These are phyloP conservation scores for Metridium senile DNA, from an alignment of 92 coral and sea anemone species.

Conservation along the genomic window DNA sequence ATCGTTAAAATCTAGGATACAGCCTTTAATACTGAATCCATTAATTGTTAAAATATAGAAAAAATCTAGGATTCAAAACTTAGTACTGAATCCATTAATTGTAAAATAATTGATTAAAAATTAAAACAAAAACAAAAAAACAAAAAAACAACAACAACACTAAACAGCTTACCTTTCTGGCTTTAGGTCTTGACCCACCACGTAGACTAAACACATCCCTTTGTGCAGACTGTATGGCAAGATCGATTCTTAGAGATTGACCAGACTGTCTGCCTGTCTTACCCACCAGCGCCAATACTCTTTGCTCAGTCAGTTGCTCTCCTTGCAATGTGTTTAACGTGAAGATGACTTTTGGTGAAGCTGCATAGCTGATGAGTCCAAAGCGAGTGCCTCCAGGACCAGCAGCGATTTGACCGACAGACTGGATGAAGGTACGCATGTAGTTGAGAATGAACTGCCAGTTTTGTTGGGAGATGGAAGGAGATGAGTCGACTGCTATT, in stretches of 20 bases:
- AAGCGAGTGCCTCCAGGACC: slow-evolving; percentile 59
- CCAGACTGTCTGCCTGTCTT: slow-evolving; percentile 58
- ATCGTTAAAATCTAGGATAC: no score
- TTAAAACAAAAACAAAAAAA: no score
- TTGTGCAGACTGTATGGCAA: slow-evolving; percentile 55
- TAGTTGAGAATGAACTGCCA: slow-evolving; percentile 53
- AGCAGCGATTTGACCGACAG: slow-evolving; percentile 39
- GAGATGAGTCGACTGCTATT: slow-evolving; percentile 75
- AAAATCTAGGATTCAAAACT: no score
- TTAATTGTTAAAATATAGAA: no score
- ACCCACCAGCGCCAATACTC: slow-evolving; percentile 43
- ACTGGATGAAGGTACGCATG: slow-evolving; percentile 54
- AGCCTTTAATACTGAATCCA: no score
- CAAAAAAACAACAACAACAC: neutral
- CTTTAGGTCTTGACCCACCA: slow-evolving; percentile 67
- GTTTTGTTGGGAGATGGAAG: slow-evolving; percentile 51
- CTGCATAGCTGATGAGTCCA: slow-evolving; percentile 71
- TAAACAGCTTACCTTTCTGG: slow-evolving; percentile 60
- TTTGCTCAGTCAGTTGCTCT: slow-evolving; percentile 35
- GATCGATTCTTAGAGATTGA: slow-evolving; percentile 48
- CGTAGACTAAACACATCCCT: slow-evolving; percentile 47
- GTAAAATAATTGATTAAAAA: no score
- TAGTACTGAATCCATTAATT: no score
- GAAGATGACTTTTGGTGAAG: slow-evolving; percentile 45
- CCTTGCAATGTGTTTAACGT: slow-evolving; percentile 64